Evolutionary conservation across 2,113 vertebrate genomes (phyloP).

Genomic region (Corythornis vintsioides): DNA sequence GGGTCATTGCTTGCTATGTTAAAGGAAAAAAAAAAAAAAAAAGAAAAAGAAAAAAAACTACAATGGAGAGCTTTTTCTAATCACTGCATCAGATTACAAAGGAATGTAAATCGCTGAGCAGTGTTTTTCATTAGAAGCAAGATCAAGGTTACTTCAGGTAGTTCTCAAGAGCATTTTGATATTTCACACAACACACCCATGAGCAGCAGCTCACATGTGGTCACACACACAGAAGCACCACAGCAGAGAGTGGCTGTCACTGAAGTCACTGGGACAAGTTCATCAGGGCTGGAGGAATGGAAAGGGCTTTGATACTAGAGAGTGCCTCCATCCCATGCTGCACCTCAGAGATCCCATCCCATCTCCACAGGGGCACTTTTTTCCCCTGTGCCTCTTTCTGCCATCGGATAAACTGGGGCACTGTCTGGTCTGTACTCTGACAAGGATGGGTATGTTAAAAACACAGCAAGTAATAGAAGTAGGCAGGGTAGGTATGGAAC

Average conservation of each 20-base stretch:
- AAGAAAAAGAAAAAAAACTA: not conserved
- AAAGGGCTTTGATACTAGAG: not conserved
- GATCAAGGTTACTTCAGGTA: constrained; percentile 40
- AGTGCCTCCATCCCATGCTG: not conserved
- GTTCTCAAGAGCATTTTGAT: not conserved
- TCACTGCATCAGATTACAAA: constrained; percentile 58
- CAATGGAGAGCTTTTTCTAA: constrained; percentile 44
- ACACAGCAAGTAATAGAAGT: not conserved
- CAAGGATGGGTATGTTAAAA: not conserved
- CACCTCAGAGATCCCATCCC: not conserved
- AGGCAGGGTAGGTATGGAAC: not conserved
- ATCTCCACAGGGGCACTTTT: not conserved
- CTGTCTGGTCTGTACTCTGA: not conserved
- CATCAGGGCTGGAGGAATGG: not conserved
- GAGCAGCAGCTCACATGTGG: not conserved
- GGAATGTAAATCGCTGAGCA: constrained; percentile 47
- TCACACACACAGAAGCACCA: rapidly evolving
- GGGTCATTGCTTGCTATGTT: constrained; percentile 13
- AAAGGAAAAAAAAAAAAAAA: not conserved
- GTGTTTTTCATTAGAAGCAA: not conserved
- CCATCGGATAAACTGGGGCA: not conserved
- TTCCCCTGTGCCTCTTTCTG: not conserved
- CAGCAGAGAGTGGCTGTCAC: rapidly evolving
- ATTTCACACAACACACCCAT: not conserved
- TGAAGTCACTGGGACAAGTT: not conserved